Base-by-base conservation (phyloP, 2,113 vertebrate genomes). In the Hirundichthys speculiger region DNA sequence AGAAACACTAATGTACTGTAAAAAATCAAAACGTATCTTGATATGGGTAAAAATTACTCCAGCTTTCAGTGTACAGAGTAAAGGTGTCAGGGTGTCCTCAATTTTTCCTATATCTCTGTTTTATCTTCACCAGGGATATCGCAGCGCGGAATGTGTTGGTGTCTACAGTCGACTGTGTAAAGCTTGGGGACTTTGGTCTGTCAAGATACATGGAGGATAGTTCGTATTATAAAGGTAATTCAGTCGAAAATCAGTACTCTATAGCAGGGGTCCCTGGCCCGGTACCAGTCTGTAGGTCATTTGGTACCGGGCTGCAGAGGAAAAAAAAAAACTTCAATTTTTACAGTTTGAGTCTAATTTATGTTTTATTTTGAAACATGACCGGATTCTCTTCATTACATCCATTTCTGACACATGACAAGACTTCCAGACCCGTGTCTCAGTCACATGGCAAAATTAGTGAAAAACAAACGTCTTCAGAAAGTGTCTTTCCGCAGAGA, bases 151-250 rank as follows among this genome's bases (percentile, higher is more conserved):
- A 99, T 15, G 98, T 99, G 48, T 89, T 99, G 73, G 98, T 99
- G 0, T 99, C 95, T 2, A 94, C 95, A 20, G 92, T 93, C 3
- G 97, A 98, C 82, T 99, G 98, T 77, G 98, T 99, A 18, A 98
- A 99, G 85, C 86, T 99, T 27, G 98, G 97, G 49, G 98, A 99
- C 87, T 99, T 99, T 72, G 98, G 98, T 20, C 88, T 99, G 42
- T 99, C 98, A 6, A 92, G 98, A 81, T 99, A 99, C 75, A 99
- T 99, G 98, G 98, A 99, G 87, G 98, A 99, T 81, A 98, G 97
- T 77, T 99, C 98, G 53, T 99, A 99, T 73, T 99, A 99, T 78
- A 99, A 99, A 97, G 98, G 98, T 98, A 79, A 39, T 18, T 50
- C 9, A 42, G 48, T 20, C 30, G 3, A 62, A 43, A 61, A 22